These are phyloP conservation scores for Hyphantria cunea DNA, from an alignment of 1,140 invertebrate genomes.

Conservation along the genomic window DNA sequence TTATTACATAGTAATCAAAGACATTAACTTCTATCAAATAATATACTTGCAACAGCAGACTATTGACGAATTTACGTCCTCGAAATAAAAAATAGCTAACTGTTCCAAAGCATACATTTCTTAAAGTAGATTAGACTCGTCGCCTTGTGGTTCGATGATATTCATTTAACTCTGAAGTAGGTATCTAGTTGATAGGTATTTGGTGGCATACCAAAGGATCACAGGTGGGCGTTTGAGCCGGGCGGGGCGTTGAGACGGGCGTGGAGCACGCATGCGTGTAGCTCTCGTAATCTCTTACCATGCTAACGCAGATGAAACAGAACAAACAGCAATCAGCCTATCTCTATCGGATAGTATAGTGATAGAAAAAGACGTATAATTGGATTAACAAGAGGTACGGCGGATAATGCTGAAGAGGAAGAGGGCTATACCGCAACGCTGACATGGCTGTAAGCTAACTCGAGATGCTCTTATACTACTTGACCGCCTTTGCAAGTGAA, in stretches of 20 bases:
- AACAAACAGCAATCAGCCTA: constrained; percentile 46
- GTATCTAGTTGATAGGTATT: constrained; percentile 29
- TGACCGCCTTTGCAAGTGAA: constrained; percentile 65
- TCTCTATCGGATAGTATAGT: constrained; percentile 59
- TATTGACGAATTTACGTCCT: background rate
- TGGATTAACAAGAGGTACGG: constrained; percentile 43
- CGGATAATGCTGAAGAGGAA: constrained; percentile 47
- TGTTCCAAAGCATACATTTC: background rate
- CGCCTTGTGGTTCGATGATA: constrained; percentile 9
- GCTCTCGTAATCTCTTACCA: constrained; percentile 44
- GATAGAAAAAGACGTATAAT: constrained; percentile 62
- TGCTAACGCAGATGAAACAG: constrained; percentile 42
- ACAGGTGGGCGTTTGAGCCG: constrained; percentile 73
- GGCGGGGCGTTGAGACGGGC: constrained; percentile 64
- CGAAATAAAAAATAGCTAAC: background rate
- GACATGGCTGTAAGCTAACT: constrained; percentile 45
- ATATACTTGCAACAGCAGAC: background rate
- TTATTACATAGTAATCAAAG: constrained; percentile 34
- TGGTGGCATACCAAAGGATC: constrained; percentile 37
- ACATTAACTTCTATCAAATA: constrained; percentile 16
- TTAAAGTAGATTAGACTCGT: background rate
- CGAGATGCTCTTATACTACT: constrained; percentile 61
- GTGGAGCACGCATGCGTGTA: constrained; percentile 65
- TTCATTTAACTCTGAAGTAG: too few species aligned
- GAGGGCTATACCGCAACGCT: constrained; percentile 63